Conservation (phyloP, 2,888 invertebrate genomes). For the Toxonevra muliebris region DNA sequence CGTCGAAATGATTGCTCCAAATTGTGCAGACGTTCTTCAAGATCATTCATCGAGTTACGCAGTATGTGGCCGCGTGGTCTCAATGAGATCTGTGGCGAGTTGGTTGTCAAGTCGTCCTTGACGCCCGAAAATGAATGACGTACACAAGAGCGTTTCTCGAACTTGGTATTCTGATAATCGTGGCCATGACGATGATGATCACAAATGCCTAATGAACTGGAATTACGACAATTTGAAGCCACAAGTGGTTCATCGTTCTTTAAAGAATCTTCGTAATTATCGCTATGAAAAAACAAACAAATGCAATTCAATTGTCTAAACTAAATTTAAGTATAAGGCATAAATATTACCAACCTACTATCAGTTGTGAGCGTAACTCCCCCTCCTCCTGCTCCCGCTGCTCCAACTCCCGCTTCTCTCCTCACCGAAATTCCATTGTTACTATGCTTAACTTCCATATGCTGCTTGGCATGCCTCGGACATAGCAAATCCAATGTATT, state of each 20-base stretch:
- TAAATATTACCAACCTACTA: constrained; percentile 52
- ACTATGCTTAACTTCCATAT: constrained; percentile 40
- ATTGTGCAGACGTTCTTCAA: constrained; percentile 63
- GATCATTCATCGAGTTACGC: constrained; percentile 64
- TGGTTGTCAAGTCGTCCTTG: constrained; percentile 63
- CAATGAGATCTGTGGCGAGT: constrained; percentile 59
- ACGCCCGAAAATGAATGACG: constrained; percentile 65
- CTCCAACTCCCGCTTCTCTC: constrained; percentile 4
- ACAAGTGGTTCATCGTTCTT: constrained; percentile 66
- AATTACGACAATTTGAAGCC: constrained; percentile 52
- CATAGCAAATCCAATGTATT: constrained; percentile 50
- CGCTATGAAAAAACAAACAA: constrained; percentile 61
- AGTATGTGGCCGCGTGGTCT: constrained; percentile 60
- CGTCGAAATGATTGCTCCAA: constrained; percentile 63
- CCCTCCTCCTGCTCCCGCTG: constrained; percentile 10
- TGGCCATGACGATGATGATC: constrained; percentile 47
- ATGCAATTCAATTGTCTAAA: background rate
- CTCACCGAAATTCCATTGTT: background rate
- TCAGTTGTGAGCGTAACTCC: constrained; percentile 45
- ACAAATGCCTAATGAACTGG: constrained; percentile 37
- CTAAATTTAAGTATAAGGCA: background rate
- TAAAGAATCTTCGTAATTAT: constrained; percentile 84
- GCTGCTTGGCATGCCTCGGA: constrained; percentile 57
- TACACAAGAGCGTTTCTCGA: constrained; percentile 57
- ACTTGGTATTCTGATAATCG: constrained; percentile 60